Conservation (phyloP, 2,797 vertebrate genomes). For the Chiloscyllium punctatum region DNA sequence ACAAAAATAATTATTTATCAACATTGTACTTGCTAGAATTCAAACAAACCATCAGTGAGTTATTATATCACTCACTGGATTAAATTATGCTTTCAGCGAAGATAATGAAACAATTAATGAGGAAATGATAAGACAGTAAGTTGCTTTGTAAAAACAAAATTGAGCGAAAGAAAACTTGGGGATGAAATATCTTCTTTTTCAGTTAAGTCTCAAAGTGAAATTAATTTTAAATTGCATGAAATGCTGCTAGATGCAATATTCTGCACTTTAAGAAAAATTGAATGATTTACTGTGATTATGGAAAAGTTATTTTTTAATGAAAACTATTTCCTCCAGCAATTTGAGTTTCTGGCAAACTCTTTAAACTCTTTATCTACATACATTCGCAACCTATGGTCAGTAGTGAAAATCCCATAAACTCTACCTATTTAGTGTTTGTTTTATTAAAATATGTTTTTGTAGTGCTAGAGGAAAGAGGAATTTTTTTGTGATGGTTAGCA, state of each 20-base stretch:
- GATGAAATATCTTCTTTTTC: neutral
- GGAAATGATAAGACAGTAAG: neutral
- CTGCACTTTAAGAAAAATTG: neutral
- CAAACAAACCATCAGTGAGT: neutral
- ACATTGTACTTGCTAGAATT: neutral
- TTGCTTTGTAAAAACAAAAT: neutral
- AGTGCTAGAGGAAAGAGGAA: neutral
- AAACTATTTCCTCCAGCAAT: neutral
- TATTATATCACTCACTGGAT: neutral
- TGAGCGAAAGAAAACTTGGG: neutral
- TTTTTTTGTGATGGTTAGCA: neutral
- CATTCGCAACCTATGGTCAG: neutral
- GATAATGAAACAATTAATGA: neutral
- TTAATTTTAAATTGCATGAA: slow-evolving; percentile 3
- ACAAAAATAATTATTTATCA: neutral
- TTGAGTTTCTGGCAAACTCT: neutral
- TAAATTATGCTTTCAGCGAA: neutral
- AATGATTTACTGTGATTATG: neutral
- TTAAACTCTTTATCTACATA: neutral
- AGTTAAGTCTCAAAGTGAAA: neutral
- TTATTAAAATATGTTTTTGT: neutral
- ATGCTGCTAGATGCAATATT: slow-evolving; percentile 7
- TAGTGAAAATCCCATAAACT: neutral
- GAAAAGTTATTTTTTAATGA: neutral
- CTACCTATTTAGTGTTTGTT: neutral